Evolutionary conservation across 2,113 vertebrate species (phyloP).

Genomic region (Ptychochromis oligacanthus): DNA sequence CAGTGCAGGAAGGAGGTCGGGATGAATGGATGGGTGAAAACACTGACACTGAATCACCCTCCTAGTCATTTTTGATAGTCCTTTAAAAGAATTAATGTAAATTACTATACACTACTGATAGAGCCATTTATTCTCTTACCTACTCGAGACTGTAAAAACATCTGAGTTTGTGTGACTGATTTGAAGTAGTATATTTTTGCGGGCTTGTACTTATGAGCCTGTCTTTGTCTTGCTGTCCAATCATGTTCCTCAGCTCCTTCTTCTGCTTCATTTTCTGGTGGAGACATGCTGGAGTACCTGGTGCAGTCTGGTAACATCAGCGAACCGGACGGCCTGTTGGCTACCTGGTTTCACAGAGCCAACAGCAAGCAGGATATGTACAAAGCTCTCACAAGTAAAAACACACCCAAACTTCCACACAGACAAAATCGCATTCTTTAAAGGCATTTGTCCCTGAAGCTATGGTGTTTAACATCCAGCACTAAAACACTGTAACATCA

Average conservation of each 20-base stretch:
- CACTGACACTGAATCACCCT: too few relatives aligned
- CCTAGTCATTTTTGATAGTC: too few relatives aligned
- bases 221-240: neutral
- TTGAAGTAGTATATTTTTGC: neutral
- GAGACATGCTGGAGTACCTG: conserved; percentile 86
- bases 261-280: conserved; percentile 63
- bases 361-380: conserved; percentile 81
- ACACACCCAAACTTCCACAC: neutral
- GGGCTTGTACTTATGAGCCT: neutral
- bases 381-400: conserved; percentile 80
- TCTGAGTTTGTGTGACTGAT: neutral
- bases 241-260: conserved; percentile 39
- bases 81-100: too few relatives aligned
- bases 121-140: too few relatives aligned
- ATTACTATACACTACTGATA: too few relatives aligned
- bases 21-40: too few relatives aligned
- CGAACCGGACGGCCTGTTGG: conserved; percentile 78
- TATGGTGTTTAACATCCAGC: neutral
- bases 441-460: neutral
- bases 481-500: too few relatives aligned
- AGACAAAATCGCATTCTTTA: neutral
- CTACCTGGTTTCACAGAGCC: conserved; percentile 84
- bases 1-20: too few relatives aligned
- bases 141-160: too few relatives aligned
- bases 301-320: conserved; percentile 74